These are phyloP conservation scores for Eremophila alpestris DNA, from an alignment of 2,797 vertebrate genomes.

Conservation along the genomic window DNA sequence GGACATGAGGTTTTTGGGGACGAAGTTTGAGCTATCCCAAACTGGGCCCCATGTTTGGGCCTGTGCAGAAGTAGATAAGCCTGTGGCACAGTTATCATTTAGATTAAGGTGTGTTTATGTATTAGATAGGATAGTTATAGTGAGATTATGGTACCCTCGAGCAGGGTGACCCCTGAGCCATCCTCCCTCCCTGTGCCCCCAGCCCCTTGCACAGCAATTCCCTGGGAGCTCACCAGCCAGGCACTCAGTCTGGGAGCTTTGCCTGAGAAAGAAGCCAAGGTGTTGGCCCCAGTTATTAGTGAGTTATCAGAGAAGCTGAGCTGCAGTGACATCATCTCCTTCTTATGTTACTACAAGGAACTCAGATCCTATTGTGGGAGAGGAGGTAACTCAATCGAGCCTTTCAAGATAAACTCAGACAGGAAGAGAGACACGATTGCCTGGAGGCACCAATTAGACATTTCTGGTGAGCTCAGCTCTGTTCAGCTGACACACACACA, in stretches of 20 bases:
- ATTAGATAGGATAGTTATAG: no score
- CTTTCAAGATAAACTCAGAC: constrained; percentile 70
- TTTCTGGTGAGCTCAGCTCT: constrained; percentile 62
- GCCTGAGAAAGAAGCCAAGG: constrained; percentile 39
- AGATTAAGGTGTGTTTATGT: no score
- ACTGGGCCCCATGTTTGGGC: no score
- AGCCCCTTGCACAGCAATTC: neutral
- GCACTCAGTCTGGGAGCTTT: neutral
- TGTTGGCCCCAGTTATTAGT: constrained; percentile 31
- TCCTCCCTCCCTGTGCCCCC: neutral
- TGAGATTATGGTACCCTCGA: neutral
- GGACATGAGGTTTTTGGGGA: no score
- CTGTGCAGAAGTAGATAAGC: no score
- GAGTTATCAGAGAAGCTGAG: constrained; percentile 24
- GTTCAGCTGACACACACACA: neutral
- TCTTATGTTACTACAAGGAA: constrained; percentile 63
- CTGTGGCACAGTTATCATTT: no score
- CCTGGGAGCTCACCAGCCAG: neutral
- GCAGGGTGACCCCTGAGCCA: rapidly evolving
- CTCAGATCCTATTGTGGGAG: constrained; percentile 44
- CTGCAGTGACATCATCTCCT: constrained; percentile 64
- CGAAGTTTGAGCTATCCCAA: no score
- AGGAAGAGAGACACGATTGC: constrained; percentile 56
- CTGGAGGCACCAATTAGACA: constrained; percentile 54
- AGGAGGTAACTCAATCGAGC: constrained; percentile 55